Base-by-base conservation (phyloP, 2,888 invertebrate species). In the Adelphocoris suturalis region DNA sequence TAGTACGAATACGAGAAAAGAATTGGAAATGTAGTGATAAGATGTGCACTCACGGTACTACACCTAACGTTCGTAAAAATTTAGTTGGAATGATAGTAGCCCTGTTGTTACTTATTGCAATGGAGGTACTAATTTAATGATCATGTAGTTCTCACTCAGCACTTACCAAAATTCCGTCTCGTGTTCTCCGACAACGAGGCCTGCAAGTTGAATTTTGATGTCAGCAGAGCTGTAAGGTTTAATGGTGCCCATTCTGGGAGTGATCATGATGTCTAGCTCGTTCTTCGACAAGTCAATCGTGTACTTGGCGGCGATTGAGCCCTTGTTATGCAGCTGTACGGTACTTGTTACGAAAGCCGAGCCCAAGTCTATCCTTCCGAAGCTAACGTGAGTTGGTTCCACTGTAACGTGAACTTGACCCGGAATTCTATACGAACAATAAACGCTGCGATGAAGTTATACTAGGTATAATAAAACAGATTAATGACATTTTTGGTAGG, bases 361-460 rank as follows among this genome's bases (percentile, higher is more conserved):
- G 9, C 93, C 94, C 14, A 94, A 92, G 90, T 94, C 94, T 1
- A 94, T 93, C 57, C 92, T 92, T 0, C 94, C 94, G 91, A 94
- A 94, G 91, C 94, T 93, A 4, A 94, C 90, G 0, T 91, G 90
- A 12, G 91, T 90, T 0, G 94, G 94, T 0, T 92, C 91, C 0
- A 93, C 92, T 0, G 90, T 90, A 2, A 94, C 92, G 9, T 91
- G 89, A 55, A 93, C 92, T 27, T 90, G 91, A 11, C 93, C 92
- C 46, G 93, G 80, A 7, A 91, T 92, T 87, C 93, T 93, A 89
- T 7, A 75, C 89, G n/a, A 16, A 57, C 57, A n/a, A 57, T 7
- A 57, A 57, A 37, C 7, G 37, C 37, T 7, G 7, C 37, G 37
- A 37, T 37, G 2, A 2, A 37, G 37, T 37, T 37, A 37, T 37